phyloP scores from a whole-genome alignment of 2,888 invertebrate genomes.

The Chloroclysta siterata region DNA sequence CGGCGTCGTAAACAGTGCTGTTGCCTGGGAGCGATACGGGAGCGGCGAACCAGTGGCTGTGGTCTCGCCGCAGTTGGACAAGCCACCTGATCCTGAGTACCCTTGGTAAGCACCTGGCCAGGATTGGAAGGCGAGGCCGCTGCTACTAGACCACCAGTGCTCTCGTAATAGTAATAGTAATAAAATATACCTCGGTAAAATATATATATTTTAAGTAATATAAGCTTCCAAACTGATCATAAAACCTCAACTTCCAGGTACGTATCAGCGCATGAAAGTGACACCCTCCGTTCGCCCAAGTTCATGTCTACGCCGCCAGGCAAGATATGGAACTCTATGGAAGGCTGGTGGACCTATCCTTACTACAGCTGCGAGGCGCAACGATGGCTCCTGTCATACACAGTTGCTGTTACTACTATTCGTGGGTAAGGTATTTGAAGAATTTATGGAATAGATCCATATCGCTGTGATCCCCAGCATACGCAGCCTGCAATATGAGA shows the following conservation, averaged over 20 bases:
- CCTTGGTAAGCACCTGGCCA: slow-evolving; percentile 86
- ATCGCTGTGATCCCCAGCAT: too few species aligned
- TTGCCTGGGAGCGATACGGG: slow-evolving; percentile 73
- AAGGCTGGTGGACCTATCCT: slow-evolving; percentile 95
- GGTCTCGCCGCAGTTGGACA: slow-evolving; percentile 83
- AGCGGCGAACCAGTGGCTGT: slow-evolving; percentile 75
- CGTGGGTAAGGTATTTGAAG: slow-evolving; percentile 60
- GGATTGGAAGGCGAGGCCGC: too few species aligned
- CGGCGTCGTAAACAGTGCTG: slow-evolving; percentile 67
- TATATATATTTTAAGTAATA: too few species aligned
- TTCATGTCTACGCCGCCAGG: slow-evolving; percentile 87
- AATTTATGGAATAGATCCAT: not conserved
- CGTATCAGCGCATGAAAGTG: slow-evolving; percentile 86
- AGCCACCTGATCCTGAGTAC: slow-evolving; percentile 87
- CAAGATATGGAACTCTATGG: slow-evolving; percentile 74
- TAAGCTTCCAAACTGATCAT: not conserved
- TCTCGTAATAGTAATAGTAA: too few species aligned
- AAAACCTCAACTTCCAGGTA: slow-evolving; percentile 73
- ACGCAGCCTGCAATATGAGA: too few species aligned
- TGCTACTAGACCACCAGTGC: too few species aligned
- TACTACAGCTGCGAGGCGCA: slow-evolving; percentile 93
- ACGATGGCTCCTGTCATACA: slow-evolving; percentile 94
- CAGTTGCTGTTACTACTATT: slow-evolving; percentile 84
- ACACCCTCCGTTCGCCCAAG: slow-evolving; percentile 87
- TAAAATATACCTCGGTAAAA: too few species aligned